Conservation (phyloP, 2,797 vertebrate species). For the Lepilemur septentrionalis region DNA sequence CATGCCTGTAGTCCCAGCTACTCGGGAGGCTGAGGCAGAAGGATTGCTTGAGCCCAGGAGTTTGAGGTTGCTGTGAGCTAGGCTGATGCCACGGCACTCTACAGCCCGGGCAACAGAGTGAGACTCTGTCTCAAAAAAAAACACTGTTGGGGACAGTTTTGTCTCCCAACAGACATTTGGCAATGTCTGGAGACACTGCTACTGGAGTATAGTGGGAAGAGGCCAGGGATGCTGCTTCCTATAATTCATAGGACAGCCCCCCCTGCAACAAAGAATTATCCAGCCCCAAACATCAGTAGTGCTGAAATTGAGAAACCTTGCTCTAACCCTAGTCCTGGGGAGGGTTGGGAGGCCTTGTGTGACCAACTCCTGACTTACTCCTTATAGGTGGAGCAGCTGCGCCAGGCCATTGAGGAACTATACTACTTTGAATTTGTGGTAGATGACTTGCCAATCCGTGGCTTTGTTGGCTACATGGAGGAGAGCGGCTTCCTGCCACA, state of each 20-base stretch:
- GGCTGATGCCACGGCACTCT: too few relatives aligned
- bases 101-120: too few relatives aligned
- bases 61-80: too few relatives aligned
- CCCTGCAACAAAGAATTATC: background rate
- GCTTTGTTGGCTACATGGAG: slow-evolving; percentile 96
- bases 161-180: background rate
- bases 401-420: slow-evolving; percentile 94
- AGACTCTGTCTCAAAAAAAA: too few relatives aligned
- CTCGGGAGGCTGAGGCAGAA: too few relatives aligned
- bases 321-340: background rate
- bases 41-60: too few relatives aligned
- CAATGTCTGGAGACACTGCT: background rate
- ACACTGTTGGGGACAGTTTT: background rate
- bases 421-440: slow-evolving; percentile 97
- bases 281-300: background rate
- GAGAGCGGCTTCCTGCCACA: slow-evolving; percentile 96
- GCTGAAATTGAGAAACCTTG: background rate
- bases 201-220: background rate
- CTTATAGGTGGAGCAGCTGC: slow-evolving; percentile 91
- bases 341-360: background rate
- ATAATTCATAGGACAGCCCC: background rate
- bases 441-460: slow-evolving; percentile 94
- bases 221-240: background rate
- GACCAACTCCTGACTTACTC: slow-evolving; percentile 40
- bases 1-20: too few relatives aligned